These are phyloP conservation scores for Tiphia femorata DNA, from an alignment of 2,888 invertebrate species.

Conservation along the genomic window DNA sequence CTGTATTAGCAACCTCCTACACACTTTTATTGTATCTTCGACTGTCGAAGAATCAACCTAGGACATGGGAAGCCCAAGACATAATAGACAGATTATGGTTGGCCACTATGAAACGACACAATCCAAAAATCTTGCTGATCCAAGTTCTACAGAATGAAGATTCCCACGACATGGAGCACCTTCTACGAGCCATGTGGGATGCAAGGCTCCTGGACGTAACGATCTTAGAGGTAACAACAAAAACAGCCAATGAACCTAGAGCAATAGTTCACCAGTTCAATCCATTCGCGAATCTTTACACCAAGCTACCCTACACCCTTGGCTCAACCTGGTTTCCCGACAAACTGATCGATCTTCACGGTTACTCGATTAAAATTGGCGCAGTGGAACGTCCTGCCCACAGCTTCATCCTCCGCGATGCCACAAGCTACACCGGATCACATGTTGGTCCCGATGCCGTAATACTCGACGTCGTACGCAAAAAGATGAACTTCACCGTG, in stretches of 20 bases:
- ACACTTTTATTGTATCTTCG: too few relatives aligned
- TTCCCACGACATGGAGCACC: background rate
- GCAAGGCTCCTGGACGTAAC: slow-evolving; percentile 11
- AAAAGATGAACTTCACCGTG: slow-evolving; percentile 34
- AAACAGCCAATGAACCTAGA: accelerated
- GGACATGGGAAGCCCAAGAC: too few relatives aligned
- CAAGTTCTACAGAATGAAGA: background rate
- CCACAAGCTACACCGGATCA: background rate
- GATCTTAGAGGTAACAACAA: slow-evolving; percentile 8
- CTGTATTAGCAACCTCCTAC: too few relatives aligned
- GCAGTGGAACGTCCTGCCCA: slow-evolving; percentile 12
- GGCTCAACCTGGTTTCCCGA: slow-evolving; percentile 26
- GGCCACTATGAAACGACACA: too few relatives aligned
- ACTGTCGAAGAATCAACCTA: too few relatives aligned
- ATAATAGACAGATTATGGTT: too few relatives aligned
- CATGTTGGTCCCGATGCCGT: slow-evolving; percentile 12
- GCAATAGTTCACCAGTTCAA: slow-evolving; percentile 16
- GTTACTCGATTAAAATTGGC: slow-evolving; percentile 25
- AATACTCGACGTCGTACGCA: slow-evolving; percentile 3
- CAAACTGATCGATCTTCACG: slow-evolving; percentile 35
- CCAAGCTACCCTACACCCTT: background rate
- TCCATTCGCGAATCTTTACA: slow-evolving; percentile 12
- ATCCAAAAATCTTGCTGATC: background rate
- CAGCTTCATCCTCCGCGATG: slow-evolving; percentile 5
- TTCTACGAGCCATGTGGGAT: background rate